These are phyloP conservation scores for Drosophila chauvacae DNA, from an alignment of 1,140 invertebrate genomes.

Conservation along the genomic window DNA sequence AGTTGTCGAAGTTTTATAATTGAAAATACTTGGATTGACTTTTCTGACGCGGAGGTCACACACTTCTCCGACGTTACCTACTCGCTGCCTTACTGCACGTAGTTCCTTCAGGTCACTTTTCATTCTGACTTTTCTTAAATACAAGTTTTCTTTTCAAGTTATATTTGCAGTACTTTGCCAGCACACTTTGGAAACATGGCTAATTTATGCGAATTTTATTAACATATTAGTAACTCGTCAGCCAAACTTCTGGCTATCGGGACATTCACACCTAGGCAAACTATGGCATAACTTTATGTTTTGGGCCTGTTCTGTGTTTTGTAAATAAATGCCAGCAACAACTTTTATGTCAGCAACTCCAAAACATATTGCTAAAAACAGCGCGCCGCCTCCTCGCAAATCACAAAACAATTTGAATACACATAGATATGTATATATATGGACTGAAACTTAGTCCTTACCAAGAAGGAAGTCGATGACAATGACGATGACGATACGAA, in stretches of 20 bases:
- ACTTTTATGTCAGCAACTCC: slow-evolving; percentile 26
- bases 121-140: slow-evolving; percentile 55
- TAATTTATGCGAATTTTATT: slow-evolving; percentile 48
- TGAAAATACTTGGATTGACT: slow-evolving; percentile 48
- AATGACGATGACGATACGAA: slow-evolving; percentile 5
- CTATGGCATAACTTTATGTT: slow-evolving; percentile 12
- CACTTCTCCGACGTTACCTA: slow-evolving; percentile 6
- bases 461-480: slow-evolving; percentile 6
- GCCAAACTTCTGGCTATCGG: slow-evolving; percentile 20
- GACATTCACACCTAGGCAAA: slow-evolving; percentile 2
- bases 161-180: slow-evolving; percentile 24
- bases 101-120: slow-evolving; percentile 28
- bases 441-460: slow-evolving; percentile 38
- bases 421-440: slow-evolving; percentile 12
- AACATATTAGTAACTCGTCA: slow-evolving; percentile 46
- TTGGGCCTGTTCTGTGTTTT: slow-evolving; percentile 1
- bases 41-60: slow-evolving; percentile 4
- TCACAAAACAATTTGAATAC: slow-evolving; percentile 51
- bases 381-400: slow-evolving; percentile 10
- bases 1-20: slow-evolving; percentile 60
- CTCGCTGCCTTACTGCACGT: slow-evolving; percentile 37
- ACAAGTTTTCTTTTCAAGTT: slow-evolving; percentile 42
- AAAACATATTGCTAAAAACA: slow-evolving; percentile 28
- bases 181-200: neutral
- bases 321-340: slow-evolving; percentile 25